A percentile compares a stretch with the other conserved stretches of the same genome.
phyloP scores from a whole-genome alignment of 2,888 invertebrate genomes.

The Exocentrus adspersus region DNA sequence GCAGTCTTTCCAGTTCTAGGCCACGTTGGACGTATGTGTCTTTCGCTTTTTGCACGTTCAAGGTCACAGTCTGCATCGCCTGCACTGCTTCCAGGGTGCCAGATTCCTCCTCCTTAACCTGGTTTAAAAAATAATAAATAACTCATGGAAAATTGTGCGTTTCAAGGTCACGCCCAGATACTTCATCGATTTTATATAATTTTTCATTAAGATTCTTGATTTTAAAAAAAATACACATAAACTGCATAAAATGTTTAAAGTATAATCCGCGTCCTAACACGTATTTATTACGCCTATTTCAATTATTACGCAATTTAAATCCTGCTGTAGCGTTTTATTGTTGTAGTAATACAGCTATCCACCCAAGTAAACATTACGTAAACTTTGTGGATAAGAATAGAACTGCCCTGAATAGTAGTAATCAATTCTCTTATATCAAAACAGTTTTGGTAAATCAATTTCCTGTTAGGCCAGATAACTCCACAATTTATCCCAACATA shows the following conservation, averaged over 20 bases:
- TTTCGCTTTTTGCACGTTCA: slow-evolving; percentile 89
- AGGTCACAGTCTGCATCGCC: slow-evolving; percentile 88
- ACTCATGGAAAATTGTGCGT: too few species aligned
- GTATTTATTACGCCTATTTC: neutral
- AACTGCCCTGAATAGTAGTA: neutral
- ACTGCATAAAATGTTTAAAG: too few species aligned
- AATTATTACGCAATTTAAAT: neutral
- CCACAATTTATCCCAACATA: neutral
- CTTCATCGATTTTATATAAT: too few species aligned
- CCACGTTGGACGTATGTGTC: slow-evolving; percentile 90
- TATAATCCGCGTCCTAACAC: too few species aligned
- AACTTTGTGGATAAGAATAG: neutral
- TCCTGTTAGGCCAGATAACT: neutral
- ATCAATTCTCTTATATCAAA: slow-evolving; percentile 3
- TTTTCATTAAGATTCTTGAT: too few species aligned
- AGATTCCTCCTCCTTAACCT: slow-evolving; percentile 94
- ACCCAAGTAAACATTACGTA: slow-evolving; percentile 6
- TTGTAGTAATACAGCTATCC: neutral
- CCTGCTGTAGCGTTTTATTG: neutral
- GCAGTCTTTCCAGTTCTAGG: slow-evolving; percentile 87
- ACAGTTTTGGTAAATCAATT: slow-evolving; percentile 3
- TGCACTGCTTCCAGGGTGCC: slow-evolving; percentile 90
- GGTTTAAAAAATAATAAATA: too few species aligned
- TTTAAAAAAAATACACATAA: too few species aligned
- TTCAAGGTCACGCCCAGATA: too few species aligned